Base-by-base conservation (phyloP, 2,113 vertebrate genomes). In the Gymnobelideus leadbeateri region DNA sequence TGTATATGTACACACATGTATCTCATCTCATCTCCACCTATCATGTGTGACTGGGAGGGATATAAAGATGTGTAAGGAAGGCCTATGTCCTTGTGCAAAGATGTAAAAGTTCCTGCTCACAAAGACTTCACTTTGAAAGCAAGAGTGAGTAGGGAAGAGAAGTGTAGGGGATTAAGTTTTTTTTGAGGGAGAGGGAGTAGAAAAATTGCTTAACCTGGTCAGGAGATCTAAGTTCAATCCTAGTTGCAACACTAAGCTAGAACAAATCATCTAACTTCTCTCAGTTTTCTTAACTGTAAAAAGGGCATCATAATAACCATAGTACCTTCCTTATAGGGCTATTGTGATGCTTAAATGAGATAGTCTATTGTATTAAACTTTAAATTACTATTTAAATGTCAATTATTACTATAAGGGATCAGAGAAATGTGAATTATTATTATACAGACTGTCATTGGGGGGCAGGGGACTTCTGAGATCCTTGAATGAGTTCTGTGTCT, bases 191-290 rank as follows among this genome's bases (percentile, higher is more conserved):
- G 19, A 77, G 68, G 68, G 16, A 8, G 16, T 77, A 77, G 37
- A 77, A 61, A 57, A 26, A 91, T 25, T 19, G 1, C 8, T 43
- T 37, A 47, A 26, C 23, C 43, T 51, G 51, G 51, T 53, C 28
- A 49, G 23, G 89, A 14, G 90, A 89, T n/a, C 54, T 96, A 43
- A 26, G 92, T 94, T 96, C 95, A 47, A 89, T 92, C 25, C 50
- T 93, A 91, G 14, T 28, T 95, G 5, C 92, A 12, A 90, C 89
- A 51, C 24, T 91, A 49, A 95, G 51, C 1, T 89, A 37, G 25
- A 8, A 26, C 92, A 52, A 95, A 26, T 89, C 43, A 92, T n/a
- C 46, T n/a, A 51, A 84, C 50, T 21, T 92, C 26, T 50, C 31
- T 93, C 28, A 50, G 28, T 37, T 77, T 91, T 6, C n/a, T 95